Evolutionary conservation across 2,888 invertebrate species (phyloP).

Genomic region (Rhynchonema sp.): DNA sequence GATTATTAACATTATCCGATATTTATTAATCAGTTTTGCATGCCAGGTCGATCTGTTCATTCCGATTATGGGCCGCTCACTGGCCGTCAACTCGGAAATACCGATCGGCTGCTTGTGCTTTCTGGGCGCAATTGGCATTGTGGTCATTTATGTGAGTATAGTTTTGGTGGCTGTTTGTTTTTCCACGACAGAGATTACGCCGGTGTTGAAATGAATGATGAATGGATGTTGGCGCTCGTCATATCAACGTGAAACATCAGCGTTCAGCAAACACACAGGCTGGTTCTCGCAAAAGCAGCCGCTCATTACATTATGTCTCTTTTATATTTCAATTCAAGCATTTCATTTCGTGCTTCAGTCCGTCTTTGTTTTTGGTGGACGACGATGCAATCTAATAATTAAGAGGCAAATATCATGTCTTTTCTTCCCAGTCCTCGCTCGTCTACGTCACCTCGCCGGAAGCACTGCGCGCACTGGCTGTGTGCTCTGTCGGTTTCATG

Average conservation of each 20-base stretch:
- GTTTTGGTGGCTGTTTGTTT: neutral
- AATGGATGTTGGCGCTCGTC: too few relatives aligned
- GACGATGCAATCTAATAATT: neutral
- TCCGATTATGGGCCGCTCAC: neutral
- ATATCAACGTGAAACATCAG: too few relatives aligned
- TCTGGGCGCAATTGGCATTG: neutral
- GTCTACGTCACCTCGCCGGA: neutral
- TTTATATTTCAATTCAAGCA: neutral
- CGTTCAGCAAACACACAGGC: too few relatives aligned
- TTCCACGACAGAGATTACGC: neutral
- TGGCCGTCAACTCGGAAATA: neutral
- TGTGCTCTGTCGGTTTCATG: too few relatives aligned
- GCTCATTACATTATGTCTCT: too few relatives aligned
- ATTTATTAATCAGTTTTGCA: neutral
- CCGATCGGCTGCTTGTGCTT: neutral
- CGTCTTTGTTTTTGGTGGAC: neutral
- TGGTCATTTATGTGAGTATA: neutral
- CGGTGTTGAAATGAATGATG: too few relatives aligned
- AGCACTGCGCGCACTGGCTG: neutral
- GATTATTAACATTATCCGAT: neutral
- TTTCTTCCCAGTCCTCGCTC: neutral
- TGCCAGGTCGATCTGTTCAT: neutral
- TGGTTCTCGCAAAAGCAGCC: too few relatives aligned
- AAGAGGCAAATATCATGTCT: too few relatives aligned
- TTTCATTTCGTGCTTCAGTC: neutral